Percentiles rank a stretch among this genome's conserved stretches.
Evolutionary conservation across 2,888 invertebrate species (phyloP).

Genomic region (Choreutis nemorana): DNA sequence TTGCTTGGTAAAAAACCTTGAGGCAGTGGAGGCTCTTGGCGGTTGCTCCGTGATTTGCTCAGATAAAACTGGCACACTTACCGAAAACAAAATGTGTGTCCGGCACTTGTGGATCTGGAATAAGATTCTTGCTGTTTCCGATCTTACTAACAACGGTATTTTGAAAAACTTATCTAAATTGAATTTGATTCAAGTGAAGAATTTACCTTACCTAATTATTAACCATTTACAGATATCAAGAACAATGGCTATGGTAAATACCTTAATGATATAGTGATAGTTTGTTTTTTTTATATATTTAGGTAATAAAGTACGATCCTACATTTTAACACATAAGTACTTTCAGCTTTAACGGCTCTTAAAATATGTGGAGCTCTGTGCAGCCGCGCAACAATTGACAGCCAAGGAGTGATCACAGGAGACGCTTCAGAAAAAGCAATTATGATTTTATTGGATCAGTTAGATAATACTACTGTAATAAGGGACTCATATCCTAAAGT

Average conservation of each 20-base stretch:
- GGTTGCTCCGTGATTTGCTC: constrained; percentile 99
- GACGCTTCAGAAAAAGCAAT: constrained; percentile 95
- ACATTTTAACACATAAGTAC: too few species aligned
- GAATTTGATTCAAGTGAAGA: too few species aligned
- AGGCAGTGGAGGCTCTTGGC: constrained; percentile 98
- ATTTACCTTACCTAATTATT: too few species aligned
- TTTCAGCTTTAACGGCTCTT: constrained; percentile 75
- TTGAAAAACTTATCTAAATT: constrained; percentile 17
- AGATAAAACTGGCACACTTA: constrained; percentile 97
- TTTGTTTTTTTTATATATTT: too few species aligned
- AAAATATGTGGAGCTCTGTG: constrained; percentile 93
- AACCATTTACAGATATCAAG: too few species aligned
- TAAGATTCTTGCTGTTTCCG: constrained; percentile 85
- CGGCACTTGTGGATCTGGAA: constrained; percentile 98
- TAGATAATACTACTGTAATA: constrained; percentile 77
- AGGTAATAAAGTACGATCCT: too few species aligned
- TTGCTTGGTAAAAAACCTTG: constrained; percentile 97
- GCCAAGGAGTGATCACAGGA: constrained; percentile 80
- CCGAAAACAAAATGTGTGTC: constrained; percentile 98
- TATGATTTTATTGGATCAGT: constrained; percentile 72
- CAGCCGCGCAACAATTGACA: constrained; percentile 91
- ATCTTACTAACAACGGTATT: constrained; percentile 56
- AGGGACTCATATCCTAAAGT: constrained; percentile 83
- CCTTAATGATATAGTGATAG: too few species aligned
- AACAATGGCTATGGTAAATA: too few species aligned